Evolutionary conservation across 2,797 vertebrate species (phyloP).

Genomic region (Spheniscus humboldti): DNA sequence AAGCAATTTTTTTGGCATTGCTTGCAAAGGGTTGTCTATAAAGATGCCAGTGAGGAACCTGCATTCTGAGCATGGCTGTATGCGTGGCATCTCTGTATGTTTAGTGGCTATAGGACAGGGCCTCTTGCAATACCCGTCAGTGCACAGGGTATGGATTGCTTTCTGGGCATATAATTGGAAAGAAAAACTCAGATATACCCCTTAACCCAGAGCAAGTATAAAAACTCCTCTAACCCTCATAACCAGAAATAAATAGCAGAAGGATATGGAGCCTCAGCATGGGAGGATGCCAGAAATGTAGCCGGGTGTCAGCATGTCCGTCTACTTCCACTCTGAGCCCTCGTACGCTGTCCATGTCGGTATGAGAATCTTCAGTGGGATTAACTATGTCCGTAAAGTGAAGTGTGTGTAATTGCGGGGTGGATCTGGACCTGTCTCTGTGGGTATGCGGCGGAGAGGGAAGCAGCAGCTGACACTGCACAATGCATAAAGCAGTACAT

Average conservation of each 20-base stretch:
- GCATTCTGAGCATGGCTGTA: background rate
- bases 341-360: fast-evolving
- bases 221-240: background rate
- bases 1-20: background rate
- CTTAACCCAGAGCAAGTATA: background rate
- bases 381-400: background rate
- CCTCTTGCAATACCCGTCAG: fast-evolving
- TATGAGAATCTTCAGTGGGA: conserved; percentile 2
- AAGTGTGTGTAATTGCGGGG: background rate
- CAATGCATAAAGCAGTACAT: background rate
- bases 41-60: background rate
- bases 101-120: background rate
- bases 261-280: background rate
- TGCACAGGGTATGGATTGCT: background rate
- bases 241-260: background rate
- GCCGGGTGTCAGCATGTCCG: background rate
- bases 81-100: background rate
- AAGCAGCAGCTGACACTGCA: background rate
- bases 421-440: background rate
- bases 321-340: background rate
- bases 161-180: background rate
- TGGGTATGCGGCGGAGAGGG: background rate
- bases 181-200: background rate
- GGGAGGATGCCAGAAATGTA: background rate
- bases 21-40: background rate